Conservation (phyloP, 2,113 vertebrate species). For the Stegostoma tigrinum region DNA sequence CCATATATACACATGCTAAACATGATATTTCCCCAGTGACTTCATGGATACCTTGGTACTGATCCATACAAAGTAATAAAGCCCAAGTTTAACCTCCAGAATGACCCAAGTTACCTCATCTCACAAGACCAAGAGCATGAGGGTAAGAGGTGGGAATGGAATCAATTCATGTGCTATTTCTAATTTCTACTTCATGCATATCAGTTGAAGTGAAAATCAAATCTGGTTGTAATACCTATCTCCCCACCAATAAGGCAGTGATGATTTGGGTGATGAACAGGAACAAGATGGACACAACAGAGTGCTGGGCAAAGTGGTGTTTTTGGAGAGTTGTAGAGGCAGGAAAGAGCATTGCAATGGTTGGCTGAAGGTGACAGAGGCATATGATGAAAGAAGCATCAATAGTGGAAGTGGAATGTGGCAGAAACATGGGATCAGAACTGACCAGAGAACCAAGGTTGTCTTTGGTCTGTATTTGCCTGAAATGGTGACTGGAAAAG, state of each 20-base stretch:
- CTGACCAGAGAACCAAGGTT: no score
- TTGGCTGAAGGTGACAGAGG: no score
- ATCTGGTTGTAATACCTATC: neutral
- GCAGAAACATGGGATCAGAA: no score
- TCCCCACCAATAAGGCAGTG: neutral
- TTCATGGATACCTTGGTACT: neutral
- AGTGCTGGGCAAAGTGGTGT: no score
- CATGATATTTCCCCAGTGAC: neutral
- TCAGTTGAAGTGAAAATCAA: neutral
- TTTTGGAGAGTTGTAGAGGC: no score
- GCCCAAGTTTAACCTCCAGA: slow-evolving; percentile 3
- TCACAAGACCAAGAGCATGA: neutral
- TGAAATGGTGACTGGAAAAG: no score
- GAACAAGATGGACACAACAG: no score
- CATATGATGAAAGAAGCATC: no score
- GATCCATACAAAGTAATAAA: neutral
- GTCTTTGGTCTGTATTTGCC: no score
- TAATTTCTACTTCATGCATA: neutral
- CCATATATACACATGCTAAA: neutral
- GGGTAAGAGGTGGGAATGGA: neutral
- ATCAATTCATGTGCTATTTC: neutral
- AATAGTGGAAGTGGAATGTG: no score
- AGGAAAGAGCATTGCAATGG: no score
- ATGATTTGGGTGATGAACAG: no score
- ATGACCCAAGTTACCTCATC: neutral